Conservation (phyloP, 1,140 invertebrate species). For the Forficula auricularia region DNA sequence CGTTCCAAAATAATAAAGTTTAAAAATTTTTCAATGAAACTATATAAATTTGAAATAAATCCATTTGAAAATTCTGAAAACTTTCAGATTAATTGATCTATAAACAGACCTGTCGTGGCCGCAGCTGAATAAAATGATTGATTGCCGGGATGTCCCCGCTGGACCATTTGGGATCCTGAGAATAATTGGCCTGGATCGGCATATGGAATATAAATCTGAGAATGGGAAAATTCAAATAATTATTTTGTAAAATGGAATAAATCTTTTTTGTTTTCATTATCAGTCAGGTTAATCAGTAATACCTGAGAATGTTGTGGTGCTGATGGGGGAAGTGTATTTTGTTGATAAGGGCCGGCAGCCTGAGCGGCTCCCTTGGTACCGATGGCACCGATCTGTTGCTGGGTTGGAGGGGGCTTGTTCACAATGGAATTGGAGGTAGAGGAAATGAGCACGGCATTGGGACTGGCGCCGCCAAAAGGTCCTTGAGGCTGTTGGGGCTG, state of each 20-base stretch:
- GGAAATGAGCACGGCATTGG: slow-evolving; percentile 74
- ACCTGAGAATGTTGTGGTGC: slow-evolving; percentile 33
- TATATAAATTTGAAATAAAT: too few species aligned
- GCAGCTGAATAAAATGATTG: background rate
- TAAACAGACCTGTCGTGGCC: too few species aligned
- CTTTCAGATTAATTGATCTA: too few species aligned
- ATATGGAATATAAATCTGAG: background rate
- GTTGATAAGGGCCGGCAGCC: slow-evolving; percentile 21
- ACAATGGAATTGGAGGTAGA: slow-evolving; percentile 71
- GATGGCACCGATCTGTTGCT: slow-evolving; percentile 66
- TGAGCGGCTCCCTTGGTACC: slow-evolving; percentile 45
- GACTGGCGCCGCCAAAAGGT: slow-evolving; percentile 59
- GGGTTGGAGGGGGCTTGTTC: slow-evolving; percentile 43
- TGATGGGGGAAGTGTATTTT: slow-evolving; percentile 22
- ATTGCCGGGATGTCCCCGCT: background rate
- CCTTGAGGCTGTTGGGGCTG: slow-evolving; percentile 34
- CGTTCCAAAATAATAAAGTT: too few species aligned
- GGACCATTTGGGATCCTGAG: background rate
- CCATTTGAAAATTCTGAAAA: too few species aligned
- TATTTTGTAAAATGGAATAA: background rate
- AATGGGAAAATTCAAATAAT: background rate
- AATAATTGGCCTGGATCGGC: background rate
- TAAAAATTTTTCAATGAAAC: too few species aligned
- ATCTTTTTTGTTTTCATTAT: background rate
- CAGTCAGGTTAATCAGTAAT: slow-evolving; percentile 3